Percentiles rank a stretch among this genome's conserved stretches.
Conservation (phyloP, 2,888 invertebrate species). For the Horisme vitalbata region DNA sequence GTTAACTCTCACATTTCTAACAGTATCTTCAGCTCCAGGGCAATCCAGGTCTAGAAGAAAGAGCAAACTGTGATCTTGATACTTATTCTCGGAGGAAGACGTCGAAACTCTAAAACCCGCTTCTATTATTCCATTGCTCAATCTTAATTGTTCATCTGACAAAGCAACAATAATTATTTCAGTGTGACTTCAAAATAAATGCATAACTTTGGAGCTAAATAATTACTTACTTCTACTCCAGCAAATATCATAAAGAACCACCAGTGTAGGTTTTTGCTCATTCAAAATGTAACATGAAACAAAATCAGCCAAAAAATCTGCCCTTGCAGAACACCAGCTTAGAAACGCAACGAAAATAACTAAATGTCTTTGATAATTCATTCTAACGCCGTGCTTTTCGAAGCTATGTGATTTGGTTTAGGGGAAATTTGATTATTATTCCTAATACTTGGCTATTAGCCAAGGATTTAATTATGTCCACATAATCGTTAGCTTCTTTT, state of each 20-base stretch:
- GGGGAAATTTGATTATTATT: not conserved
- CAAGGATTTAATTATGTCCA: conserved; percentile 9
- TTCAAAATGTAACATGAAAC: conserved; percentile 52
- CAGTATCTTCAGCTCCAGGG: conserved; percentile 34
- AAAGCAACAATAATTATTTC: too few species aligned
- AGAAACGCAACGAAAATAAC: conserved; percentile 20
- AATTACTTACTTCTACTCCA: conserved; percentile 54
- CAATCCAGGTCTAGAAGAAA: conserved; percentile 60
- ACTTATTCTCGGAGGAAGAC: conserved; percentile 29
- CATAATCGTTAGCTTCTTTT: too few species aligned
- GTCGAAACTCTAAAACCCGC: conserved; percentile 43
- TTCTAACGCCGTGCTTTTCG: conserved; percentile 12
- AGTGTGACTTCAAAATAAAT: not conserved
- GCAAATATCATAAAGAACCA: conserved; percentile 46
- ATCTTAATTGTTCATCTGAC: conserved; percentile 39
- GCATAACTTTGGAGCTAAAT: not conserved
- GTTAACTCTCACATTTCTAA: conserved; percentile 47
- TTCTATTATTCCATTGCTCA: conserved; percentile 44
- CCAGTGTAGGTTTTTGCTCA: conserved; percentile 53
- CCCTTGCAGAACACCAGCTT: conserved; percentile 33
- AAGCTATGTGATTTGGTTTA: not conserved
- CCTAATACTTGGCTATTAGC: not conserved
- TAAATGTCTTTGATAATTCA: conserved; percentile 12
- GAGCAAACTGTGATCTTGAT: conserved; percentile 48
- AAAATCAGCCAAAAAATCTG: conserved; percentile 38